Evolutionary conservation across 2,797 vertebrate species (phyloP).

Genomic region (Sciaenops ocellatus): DNA sequence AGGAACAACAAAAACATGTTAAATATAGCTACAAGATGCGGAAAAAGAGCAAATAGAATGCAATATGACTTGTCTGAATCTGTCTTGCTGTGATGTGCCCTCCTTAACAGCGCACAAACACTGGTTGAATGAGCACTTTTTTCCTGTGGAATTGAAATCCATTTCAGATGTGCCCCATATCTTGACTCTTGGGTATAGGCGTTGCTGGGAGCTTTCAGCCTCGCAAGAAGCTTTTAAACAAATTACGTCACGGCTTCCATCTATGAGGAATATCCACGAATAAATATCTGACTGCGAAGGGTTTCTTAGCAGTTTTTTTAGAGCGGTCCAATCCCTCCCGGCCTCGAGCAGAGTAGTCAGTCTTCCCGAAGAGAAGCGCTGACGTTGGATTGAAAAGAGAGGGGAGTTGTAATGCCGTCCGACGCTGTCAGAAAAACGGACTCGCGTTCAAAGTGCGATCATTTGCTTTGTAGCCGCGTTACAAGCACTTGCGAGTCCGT

Average conservation of each 20-base stretch:
- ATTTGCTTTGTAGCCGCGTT: conserved; percentile 57
- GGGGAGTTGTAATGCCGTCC: background rate
- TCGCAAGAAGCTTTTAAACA: conserved; percentile 74
- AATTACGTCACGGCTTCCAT: conserved; percentile 58
- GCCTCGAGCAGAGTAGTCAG: conserved; percentile 17
- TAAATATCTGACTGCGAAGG: conserved; percentile 42
- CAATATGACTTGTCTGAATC: conserved; percentile 55
- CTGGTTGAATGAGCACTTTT: conserved; percentile 78
- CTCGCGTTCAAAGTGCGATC: conserved; percentile 55
- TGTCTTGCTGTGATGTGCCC: conserved; percentile 63
- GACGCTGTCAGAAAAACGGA: conserved; percentile 40
- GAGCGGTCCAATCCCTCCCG: conserved; percentile 25
- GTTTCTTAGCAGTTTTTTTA: conserved; percentile 33
- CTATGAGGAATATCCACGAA: conserved; percentile 43
- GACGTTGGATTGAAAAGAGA: conserved; percentile 35
- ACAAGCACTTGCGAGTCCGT: background rate
- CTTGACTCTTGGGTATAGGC: conserved; percentile 60
- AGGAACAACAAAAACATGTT: conserved; percentile 74
- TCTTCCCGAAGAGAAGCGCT: conserved; percentile 30
- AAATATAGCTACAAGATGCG: conserved; percentile 74
- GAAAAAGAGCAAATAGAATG: conserved; percentile 67
- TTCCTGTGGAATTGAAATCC: conserved; percentile 66
- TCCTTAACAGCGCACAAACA: conserved; percentile 55
- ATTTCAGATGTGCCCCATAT: conserved; percentile 69
- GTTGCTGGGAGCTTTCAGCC: conserved; percentile 59